Base-by-base conservation (phyloP, 2,797 vertebrate species). In the Parauchenoglanis ngamensis region DNA sequence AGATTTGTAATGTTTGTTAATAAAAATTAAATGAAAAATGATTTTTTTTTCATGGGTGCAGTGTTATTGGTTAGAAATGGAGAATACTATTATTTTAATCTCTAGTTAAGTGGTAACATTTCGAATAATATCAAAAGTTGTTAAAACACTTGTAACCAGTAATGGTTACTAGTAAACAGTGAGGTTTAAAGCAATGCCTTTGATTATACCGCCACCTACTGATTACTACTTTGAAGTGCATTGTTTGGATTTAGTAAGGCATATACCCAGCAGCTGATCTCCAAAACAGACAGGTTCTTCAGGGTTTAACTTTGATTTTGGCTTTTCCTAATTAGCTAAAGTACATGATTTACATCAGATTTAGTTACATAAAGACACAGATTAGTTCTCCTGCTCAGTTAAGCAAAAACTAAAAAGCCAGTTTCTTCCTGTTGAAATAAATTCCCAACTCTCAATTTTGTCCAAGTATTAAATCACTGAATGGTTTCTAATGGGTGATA, bases 1-100 rank as follows among this genome's bases (percentile, higher is more conserved):
- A 56, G 31, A 56, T 83, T 89, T 81, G 44, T 85, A 79, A 79
- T 63, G 63, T 89, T 89, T 89, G 86, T 59, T 75, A 87, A 87
- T 86, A 85, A 85, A 89, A 68, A 40, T 40, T 40, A 49, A 7
- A 40, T 77, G 2, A 83, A 83, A 70, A 3, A 4, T 82, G 28
- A 23, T 77, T 77, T 28, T 72, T 57, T 68, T 19, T 1, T 10
- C 49, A 87, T 46, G 6, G 6, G 2, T 82, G 40, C 21, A 4
- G 11, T 25, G 63, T 68, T 17, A 40, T 57, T 40, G 25, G 13
- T 46, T 80, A 35, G 31, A 56, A 7, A 21, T 19, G 6, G 13
- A 79, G 31, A 31, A 31, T 31, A 31, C 31, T 31, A 31, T 31
- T 31, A 31, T 31, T 31, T 31, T 31, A 31, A 31, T 31, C 31